Conservation (phyloP, 2,888 invertebrate species). For the Dioctria rufipes region DNA sequence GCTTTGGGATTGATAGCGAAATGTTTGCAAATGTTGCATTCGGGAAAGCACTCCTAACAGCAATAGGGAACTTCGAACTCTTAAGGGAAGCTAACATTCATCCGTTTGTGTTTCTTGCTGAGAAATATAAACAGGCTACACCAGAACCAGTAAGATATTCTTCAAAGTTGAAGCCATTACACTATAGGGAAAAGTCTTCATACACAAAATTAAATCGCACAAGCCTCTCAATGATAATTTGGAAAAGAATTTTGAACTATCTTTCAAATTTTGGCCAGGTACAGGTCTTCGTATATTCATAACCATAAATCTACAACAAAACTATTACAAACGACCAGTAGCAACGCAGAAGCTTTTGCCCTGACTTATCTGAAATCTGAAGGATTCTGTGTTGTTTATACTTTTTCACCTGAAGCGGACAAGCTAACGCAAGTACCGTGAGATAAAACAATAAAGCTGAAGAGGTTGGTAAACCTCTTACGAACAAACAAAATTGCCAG, state of each 20-base stretch:
- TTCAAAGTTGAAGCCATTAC: conserved; percentile 45
- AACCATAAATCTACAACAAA: conserved; percentile 67
- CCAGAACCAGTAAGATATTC: too few relatives aligned
- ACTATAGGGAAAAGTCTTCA: conserved; percentile 36
- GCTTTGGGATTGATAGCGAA: too few relatives aligned
- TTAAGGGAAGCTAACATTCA: too few relatives aligned
- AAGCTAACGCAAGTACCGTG: conserved; percentile 63
- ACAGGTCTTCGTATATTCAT: conserved; percentile 65
- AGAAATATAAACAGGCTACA: too few relatives aligned
- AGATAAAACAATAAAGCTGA: conserved; percentile 61
- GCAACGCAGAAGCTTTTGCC: conserved; percentile 65
- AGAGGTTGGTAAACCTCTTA: conserved; percentile 54
- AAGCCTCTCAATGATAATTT: conserved; percentile 24
- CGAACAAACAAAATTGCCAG: too few relatives aligned
- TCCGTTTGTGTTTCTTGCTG: too few relatives aligned
- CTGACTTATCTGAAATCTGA: conserved; percentile 67
- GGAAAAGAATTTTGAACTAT: conserved; percentile 54
- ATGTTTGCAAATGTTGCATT: too few relatives aligned
- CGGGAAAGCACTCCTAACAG: too few relatives aligned
- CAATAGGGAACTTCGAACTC: too few relatives aligned
- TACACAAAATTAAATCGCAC: conserved; percentile 2
- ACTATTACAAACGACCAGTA: conserved; percentile 66
- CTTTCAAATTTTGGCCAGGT: conserved; percentile 56
- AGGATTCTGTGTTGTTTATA: conserved; percentile 62
- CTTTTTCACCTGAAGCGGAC: conserved; percentile 63